Evolutionary conservation across 2,888 invertebrate species (phyloP).

Genomic region (Drosophila acutilabella): DNA sequence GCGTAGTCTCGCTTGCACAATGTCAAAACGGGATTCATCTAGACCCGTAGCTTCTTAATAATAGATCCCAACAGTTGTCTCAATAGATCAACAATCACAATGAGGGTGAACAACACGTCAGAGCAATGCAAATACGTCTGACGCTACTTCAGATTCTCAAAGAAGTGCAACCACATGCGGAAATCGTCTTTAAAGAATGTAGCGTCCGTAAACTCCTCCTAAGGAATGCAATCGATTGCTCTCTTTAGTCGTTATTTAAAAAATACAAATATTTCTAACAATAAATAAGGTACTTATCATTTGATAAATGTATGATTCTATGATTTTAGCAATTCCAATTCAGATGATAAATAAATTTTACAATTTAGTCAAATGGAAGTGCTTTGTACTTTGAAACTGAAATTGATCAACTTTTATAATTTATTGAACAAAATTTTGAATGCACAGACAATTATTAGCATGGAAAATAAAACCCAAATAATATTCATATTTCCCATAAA

Average conservation of each 20-base stretch:
- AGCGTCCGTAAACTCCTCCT: slow-evolving; percentile 14
- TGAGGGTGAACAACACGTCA: not conserved
- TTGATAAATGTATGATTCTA: not conserved
- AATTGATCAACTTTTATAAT: slow-evolving; percentile 2
- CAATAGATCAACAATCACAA: slow-evolving; percentile 29
- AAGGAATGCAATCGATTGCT: not conserved
- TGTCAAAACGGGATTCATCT: slow-evolving; percentile 30
- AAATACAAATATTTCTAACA: slow-evolving; percentile 1
- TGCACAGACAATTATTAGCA: not conserved
- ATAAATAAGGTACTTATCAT: not conserved
- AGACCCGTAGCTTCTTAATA: slow-evolving; percentile 16
- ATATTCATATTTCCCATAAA: slow-evolving; percentile 1
- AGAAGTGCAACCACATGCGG: slow-evolving; percentile 39
- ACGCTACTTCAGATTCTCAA: slow-evolving; percentile 12
- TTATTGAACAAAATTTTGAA: not conserved
- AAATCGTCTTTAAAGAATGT: slow-evolving; percentile 35
- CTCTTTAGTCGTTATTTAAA: not conserved
- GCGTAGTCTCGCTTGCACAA: too few species aligned
- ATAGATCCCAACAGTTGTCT: slow-evolving; percentile 37
- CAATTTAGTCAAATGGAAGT: slow-evolving; percentile 6
- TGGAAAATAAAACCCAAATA: not conserved
- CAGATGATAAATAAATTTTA: slow-evolving; percentile 2
- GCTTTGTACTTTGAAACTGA: slow-evolving; percentile 3
- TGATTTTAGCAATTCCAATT: slow-evolving; percentile 5
- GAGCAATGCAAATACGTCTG: slow-evolving; percentile 32